Percentiles rank a stretch among this genome's conserved stretches.
These are phyloP conservation scores for Pomatostomus ruficeps DNA, from an alignment of 2,113 vertebrate genomes.

Conservation along the genomic window DNA sequence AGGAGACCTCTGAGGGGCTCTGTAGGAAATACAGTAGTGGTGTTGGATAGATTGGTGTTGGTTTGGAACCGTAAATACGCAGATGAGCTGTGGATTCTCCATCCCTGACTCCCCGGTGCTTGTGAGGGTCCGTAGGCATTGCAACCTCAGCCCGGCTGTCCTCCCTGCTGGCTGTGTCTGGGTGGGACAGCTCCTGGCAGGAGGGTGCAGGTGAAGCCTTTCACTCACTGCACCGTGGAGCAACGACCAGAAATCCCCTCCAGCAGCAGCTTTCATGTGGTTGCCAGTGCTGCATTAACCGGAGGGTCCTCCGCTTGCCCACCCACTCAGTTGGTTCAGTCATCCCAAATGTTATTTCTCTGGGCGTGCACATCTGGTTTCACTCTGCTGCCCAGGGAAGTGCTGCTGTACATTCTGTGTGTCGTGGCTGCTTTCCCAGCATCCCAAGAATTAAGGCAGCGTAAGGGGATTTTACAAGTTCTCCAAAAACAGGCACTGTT, in stretches of 20 bases:
- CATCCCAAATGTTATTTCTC: constrained; percentile 73
- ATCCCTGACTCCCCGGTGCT: not conserved
- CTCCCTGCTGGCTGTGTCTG: fast-evolving
- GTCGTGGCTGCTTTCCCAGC: constrained; percentile 77
- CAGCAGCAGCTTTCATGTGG: constrained; percentile 22
- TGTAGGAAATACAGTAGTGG: not conserved
- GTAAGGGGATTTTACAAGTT: constrained; percentile 75
- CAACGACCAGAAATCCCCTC: not conserved
- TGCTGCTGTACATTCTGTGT: constrained; percentile 71
- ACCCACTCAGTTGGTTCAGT: constrained; percentile 73
- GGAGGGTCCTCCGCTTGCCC: constrained; percentile 64
- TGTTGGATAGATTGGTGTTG: not conserved
- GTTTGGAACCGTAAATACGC: not conserved
- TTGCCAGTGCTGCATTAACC: constrained; percentile 51
- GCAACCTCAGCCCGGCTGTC: not conserved
- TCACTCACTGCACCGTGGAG: not conserved
- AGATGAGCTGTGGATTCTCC: not conserved
- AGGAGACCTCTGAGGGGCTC: not conserved
- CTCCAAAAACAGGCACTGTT: constrained; percentile 50
- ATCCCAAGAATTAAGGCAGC: constrained; percentile 65
- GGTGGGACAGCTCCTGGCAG: not conserved
- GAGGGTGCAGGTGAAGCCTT: not conserved
- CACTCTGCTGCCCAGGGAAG: constrained; percentile 72
- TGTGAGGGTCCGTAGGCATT: not conserved
- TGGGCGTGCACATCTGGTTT: constrained; percentile 73